phyloP scores from a whole-genome alignment of 2,888 invertebrate species.

The Nemoura dubitans region DNA sequence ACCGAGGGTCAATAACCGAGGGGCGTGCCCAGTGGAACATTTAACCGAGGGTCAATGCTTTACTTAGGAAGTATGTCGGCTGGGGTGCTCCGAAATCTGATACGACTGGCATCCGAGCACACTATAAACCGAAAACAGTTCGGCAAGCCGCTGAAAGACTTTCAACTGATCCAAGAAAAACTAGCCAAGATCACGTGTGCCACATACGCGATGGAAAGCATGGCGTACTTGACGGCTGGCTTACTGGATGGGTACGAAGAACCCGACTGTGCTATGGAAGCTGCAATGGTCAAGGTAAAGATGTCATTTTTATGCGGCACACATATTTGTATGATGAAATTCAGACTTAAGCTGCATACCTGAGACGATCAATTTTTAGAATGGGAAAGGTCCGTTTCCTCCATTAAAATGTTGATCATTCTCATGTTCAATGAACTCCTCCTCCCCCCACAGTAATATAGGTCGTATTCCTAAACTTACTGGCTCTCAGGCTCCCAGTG shows the following conservation, averaged over 20 bases:
- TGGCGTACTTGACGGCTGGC: constrained; percentile 84
- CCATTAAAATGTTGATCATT: too few species aligned
- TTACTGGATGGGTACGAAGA: constrained; percentile 77
- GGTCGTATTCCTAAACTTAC: too few species aligned
- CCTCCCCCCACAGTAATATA: too few species aligned
- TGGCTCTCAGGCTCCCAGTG: too few species aligned
- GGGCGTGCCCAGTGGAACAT: background rate
- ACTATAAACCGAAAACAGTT: constrained; percentile 65
- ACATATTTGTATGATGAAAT: too few species aligned
- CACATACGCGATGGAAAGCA: constrained; percentile 86
- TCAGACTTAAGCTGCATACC: too few species aligned
- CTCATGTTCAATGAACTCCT: too few species aligned
- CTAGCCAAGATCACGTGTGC: constrained; percentile 62
- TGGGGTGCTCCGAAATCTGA: constrained; percentile 63
- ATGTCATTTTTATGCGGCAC: too few species aligned
- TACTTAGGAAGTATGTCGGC: constrained; percentile 55
- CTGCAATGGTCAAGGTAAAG: constrained; percentile 78
- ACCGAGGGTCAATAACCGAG: too few species aligned
- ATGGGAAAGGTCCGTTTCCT: too few species aligned
- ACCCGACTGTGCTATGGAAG: constrained; percentile 83
- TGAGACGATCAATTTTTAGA: too few species aligned
- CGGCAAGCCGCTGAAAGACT: constrained; percentile 62
- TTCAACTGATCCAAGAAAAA: constrained; percentile 64
- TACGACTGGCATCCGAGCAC: constrained; percentile 64
- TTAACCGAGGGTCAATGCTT: too few species aligned